A percentile compares a stretch with the other conserved stretches of the same genome.
Conservation (phyloP, 2,113 vertebrate species). For the Erpornis zantholeuca region DNA sequence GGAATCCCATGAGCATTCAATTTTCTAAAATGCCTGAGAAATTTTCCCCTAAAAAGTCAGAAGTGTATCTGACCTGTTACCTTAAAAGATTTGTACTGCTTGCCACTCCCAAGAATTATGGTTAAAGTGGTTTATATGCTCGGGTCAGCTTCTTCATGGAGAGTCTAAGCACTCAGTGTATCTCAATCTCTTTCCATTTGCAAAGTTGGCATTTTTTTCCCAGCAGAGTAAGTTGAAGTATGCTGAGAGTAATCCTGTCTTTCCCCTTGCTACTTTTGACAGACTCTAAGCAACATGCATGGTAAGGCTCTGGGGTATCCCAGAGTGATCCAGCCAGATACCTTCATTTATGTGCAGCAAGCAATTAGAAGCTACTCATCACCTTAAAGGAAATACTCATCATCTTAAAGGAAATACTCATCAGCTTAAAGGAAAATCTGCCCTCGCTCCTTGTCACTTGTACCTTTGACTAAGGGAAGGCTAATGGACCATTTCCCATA, state of each 20-base stretch:
- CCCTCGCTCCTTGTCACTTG: neutral
- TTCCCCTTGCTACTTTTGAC: neutral
- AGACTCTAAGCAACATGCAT: neutral
- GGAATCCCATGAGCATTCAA: neutral
- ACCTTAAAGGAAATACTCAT: neutral
- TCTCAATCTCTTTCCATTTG: neutral
- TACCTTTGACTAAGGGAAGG: neutral
- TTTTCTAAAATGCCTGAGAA: neutral
- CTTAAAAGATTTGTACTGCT: neutral
- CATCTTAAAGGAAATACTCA: neutral
- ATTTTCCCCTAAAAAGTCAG: neutral
- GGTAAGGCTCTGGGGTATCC: neutral
- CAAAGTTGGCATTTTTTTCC: neutral
- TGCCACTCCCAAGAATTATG: neutral
- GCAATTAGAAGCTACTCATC: neutral
- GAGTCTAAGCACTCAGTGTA: neutral
- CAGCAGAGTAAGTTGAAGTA: neutral
- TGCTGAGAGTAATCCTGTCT: neutral
- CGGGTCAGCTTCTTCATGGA: neutral
- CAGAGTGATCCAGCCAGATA: neutral
- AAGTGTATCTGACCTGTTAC: neutral
- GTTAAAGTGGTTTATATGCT: neutral
- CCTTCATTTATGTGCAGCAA: neutral
- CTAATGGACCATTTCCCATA: neutral
- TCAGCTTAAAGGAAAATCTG: neutral